Base-by-base conservation (phyloP, 2,113 vertebrate species). In the Macheiramphus alcinus region DNA sequence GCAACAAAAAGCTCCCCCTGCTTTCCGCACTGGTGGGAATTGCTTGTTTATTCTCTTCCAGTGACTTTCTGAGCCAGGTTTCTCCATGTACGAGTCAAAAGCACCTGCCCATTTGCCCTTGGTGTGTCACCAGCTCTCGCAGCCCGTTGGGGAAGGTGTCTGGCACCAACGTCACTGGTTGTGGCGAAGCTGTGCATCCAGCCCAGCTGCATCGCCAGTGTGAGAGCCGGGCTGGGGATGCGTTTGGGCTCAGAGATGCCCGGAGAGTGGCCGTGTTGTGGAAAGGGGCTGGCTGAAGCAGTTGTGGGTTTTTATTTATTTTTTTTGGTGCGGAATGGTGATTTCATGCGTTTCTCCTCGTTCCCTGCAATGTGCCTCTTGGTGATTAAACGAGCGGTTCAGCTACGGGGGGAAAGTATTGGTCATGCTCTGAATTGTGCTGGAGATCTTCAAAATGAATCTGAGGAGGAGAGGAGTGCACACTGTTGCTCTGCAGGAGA, bases 1-100 rank as follows among this genome's bases (percentile, higher is more conserved):
- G 87, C 78, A 79, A 84, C 76, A 55, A 92, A 61, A 78, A 88
- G 32, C 92, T 72, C n/a, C 85, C 78, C 29, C 71, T 73, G 76
- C 93, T 90, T 94, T 92, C 79, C 95, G 45, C 74, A 73, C 22
- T 81, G 65, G n/a, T 74, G 70, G 96, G 96, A 93, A 82, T 96
- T 96, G 80, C 76, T 93, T 96, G 53, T 88, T 95, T 92, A 1
- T 75, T 78, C 62, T 76, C 52, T 94, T 94, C 86, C 93, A 76
- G 87, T 94, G 96, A 91, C 73, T 96, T 97, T 88, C 68, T 16
- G 76, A 91, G 65, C 53, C 95, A 82, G 85, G 74, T 96, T 95
- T 93, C 88, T 86, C 79, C 72, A 29, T 36, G 89, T 96, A 79
- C 31, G 61, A 94, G 73, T 91, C 78, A 91, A 75, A 96, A 96